These are phyloP conservation scores for Heliothis virescens DNA, from an alignment of 1,140 invertebrate genomes.

Conservation along the genomic window DNA sequence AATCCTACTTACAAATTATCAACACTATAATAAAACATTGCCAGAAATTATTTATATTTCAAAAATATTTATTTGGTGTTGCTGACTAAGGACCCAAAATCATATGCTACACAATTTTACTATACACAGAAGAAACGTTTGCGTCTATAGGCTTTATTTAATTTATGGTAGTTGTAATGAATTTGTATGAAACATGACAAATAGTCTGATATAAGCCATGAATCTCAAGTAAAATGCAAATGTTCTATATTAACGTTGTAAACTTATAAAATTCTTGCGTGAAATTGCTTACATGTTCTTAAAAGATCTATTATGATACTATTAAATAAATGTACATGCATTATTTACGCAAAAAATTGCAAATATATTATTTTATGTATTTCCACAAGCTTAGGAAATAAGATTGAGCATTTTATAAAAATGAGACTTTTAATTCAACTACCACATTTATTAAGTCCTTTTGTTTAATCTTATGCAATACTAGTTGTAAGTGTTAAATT, in stretches of 20 bases:
- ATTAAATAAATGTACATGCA: constrained; percentile 28
- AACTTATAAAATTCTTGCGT: constrained; percentile 36
- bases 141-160: constrained; percentile 14
- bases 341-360: constrained; percentile 17
- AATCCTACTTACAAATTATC: constrained; percentile 37
- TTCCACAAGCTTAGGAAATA: constrained; percentile 62
- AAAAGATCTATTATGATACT: constrained; percentile 21
- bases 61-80: constrained; percentile 7
- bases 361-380: constrained; percentile 44
- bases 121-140: constrained; percentile 31
- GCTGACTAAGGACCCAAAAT: background rate
- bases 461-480: constrained; percentile 85
- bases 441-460: constrained; percentile 69
- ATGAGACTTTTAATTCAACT: constrained; percentile 64
- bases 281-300: constrained; percentile 36
- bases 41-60: background rate
- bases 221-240: constrained; percentile 66
- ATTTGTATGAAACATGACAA: constrained; percentile 57
- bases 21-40: background rate
- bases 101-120: constrained; percentile 28
- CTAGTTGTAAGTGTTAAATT: constrained; percentile 86
- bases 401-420: constrained; percentile 59
- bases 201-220: constrained; percentile 55
- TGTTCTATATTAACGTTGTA: constrained; percentile 55
- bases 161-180: constrained; percentile 31